Base-by-base conservation (phyloP, 2,113 vertebrate genomes). In the Gobio gobio region DNA sequence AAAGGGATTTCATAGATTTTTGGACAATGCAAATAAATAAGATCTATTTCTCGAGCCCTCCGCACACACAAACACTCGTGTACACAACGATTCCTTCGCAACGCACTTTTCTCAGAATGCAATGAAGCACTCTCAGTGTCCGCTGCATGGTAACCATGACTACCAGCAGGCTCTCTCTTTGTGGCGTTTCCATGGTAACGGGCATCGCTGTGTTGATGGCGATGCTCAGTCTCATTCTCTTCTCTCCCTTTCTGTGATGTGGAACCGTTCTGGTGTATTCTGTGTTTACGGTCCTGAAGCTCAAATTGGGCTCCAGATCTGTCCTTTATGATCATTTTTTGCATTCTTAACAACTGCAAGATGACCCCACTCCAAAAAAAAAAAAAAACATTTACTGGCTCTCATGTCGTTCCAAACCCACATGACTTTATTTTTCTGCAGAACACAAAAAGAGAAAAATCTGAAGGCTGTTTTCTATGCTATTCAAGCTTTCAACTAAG, bases 61-160 rank as follows among this genome's bases (percentile, higher is more conserved):
- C 22, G 12, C 49, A 78, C 78, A 73, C 59, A 40, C 33, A 51
- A 56, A 59, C 33, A 61, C 66, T 79, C 18, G 45, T 61, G 13
- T 14, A 64, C 76, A 20, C n/a, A 29, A 29, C 4, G n/a, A 68
- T 61, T 77, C 40, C 40, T 54, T 70, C 14, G 26, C 75, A 68
- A 45, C 13, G 33, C 49, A 70, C 59, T 66, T 81, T 70, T 51
- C 68, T 88, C 49, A 86, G 58, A 81, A 88, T 72, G 70, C 70
- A 84, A 0, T 58, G 64, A 72, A 83, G 64, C 64, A 24, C 82
- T 84, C 26, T 64, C 77, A 63, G 83, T 64, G 54, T 91, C 88
- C 51, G 66, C 68, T 80, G 85, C 79, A 83, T 80, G 56, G 91
- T 93, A 86, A 90, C 92, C 90, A 87, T 93, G 85, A 78, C 80